Percentiles rank a stretch among this genome's conserved stretches.
These are phyloP conservation scores for Seira ritae DNA, from an alignment of 2,888 invertebrate genomes.

Conservation along the genomic window DNA sequence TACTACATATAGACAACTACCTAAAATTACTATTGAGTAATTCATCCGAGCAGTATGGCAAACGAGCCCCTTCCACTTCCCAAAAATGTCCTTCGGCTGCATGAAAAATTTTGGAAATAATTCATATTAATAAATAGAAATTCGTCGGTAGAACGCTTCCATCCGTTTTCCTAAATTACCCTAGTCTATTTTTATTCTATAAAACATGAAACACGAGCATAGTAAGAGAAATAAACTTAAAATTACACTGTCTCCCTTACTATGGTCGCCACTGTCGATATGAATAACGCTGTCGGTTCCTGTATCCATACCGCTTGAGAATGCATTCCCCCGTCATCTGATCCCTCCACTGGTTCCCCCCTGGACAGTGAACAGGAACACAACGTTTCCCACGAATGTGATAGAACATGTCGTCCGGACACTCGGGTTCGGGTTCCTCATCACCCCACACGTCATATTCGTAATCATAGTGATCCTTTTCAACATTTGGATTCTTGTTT, in stretches of 20 bases:
- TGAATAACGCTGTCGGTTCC: conserved; percentile 19
- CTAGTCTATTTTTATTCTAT: too few relatives aligned
- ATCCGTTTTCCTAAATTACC: too few relatives aligned
- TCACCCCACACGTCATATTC: neutral
- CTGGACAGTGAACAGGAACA: conserved; percentile 42
- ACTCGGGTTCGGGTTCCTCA: conserved; percentile 33
- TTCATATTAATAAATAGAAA: too few relatives aligned
- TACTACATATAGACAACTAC: too few relatives aligned
- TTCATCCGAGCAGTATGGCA: neutral
- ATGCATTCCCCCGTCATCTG: conserved; percentile 43
- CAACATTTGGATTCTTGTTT: too few relatives aligned
- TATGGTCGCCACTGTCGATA: conserved; percentile 20
- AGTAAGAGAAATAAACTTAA: too few relatives aligned
- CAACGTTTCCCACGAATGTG: conserved; percentile 48
- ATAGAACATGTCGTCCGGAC: conserved; percentile 31
- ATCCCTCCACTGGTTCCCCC: conserved; percentile 34
- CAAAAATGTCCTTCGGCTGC: conserved; percentile 16
- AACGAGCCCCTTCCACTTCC: conserved; percentile 12
- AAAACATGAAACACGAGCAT: too few relatives aligned
- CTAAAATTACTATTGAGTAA: too few relatives aligned
- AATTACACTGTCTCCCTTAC: conserved; percentile 9
- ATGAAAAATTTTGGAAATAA: neutral
- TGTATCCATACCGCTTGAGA: neutral
- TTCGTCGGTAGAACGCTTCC: too few relatives aligned
- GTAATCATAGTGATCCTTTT: too few relatives aligned